These are phyloP conservation scores for Dromiciops gliroides DNA, from an alignment of 2,113 vertebrate species.

Conservation along the genomic window DNA sequence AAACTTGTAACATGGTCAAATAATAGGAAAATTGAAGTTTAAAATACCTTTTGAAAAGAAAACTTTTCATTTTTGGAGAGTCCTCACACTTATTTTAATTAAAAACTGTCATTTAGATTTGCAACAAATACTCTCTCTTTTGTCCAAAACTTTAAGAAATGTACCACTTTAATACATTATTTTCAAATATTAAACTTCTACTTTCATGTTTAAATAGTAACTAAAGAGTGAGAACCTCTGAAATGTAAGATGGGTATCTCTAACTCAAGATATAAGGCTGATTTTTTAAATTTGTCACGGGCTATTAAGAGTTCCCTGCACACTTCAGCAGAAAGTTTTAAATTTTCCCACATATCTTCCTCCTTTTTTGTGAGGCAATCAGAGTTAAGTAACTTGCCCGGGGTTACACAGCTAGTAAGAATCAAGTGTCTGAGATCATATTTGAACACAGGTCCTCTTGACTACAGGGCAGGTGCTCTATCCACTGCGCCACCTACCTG, in stretches of 20 bases:
- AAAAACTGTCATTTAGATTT: neutral
- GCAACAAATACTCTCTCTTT: neutral
- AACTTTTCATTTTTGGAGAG: neutral
- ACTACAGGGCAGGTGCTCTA: too few species aligned
- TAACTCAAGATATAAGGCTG: neutral
- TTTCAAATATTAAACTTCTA: neutral
- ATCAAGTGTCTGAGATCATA: too few species aligned
- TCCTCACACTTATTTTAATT: neutral
- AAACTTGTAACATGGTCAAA: neutral
- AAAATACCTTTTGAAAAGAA: neutral
- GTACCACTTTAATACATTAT: neutral
- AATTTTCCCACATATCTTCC: neutral
- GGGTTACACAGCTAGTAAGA: too few species aligned
- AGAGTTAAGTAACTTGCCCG: too few species aligned
- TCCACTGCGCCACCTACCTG: too few species aligned
- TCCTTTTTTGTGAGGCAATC: too few species aligned
- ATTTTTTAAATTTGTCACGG: neutral
- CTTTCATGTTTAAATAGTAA: neutral
- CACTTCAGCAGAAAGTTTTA: neutral
- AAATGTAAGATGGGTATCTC: neutral
- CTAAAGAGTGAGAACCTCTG: neutral
- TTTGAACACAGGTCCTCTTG: too few species aligned
- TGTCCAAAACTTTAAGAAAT: neutral
- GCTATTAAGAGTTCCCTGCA: neutral
- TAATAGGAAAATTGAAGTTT: neutral